Conservation (phyloP, 2,113 vertebrate species). For the Hippocampus guttulatus region DNA sequence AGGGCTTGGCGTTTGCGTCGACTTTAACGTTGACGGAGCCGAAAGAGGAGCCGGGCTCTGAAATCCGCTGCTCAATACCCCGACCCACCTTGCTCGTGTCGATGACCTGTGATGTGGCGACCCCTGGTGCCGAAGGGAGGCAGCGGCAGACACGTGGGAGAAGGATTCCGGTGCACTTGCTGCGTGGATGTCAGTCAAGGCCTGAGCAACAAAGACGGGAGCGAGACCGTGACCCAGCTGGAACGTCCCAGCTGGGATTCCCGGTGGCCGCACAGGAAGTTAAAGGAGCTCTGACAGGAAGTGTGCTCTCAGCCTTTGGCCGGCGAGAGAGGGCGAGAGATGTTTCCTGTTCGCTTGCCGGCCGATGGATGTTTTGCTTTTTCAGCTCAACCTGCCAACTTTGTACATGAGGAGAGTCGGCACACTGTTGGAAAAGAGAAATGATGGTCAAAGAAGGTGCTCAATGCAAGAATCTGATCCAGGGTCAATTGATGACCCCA, state of each 20-base stretch:
- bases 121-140: constrained; percentile 47
- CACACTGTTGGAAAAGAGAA: constrained; percentile 7
- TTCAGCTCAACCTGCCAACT: not conserved
- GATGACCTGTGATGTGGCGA: constrained; percentile 66
- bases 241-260: constrained; percentile 72
- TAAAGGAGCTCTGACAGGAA: constrained; percentile 68
- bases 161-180: not conserved
- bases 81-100: not conserved
- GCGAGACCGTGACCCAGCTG: constrained; percentile 49
- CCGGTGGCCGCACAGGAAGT: constrained; percentile 71
- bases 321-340: constrained; percentile 39
- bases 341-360: constrained; percentile 61
- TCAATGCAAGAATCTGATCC: not conserved
- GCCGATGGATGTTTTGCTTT: constrained; percentile 1
- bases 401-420: not conserved
- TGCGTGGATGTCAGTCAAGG: constrained; percentile 8
- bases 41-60: constrained; percentile 13
- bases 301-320: constrained; percentile 51
- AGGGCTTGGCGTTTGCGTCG: constrained; percentile 10
- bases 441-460: not conserved
- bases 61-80: constrained; percentile 6
- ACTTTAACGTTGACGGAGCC: constrained; percentile 24
- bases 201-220: constrained; percentile 18
- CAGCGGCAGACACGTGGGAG: constrained; percentile 2
- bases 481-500: no score